These are phyloP conservation scores for Girardinus metallicus DNA, from an alignment of 2,797 vertebrate species.

Conservation along the genomic window DNA sequence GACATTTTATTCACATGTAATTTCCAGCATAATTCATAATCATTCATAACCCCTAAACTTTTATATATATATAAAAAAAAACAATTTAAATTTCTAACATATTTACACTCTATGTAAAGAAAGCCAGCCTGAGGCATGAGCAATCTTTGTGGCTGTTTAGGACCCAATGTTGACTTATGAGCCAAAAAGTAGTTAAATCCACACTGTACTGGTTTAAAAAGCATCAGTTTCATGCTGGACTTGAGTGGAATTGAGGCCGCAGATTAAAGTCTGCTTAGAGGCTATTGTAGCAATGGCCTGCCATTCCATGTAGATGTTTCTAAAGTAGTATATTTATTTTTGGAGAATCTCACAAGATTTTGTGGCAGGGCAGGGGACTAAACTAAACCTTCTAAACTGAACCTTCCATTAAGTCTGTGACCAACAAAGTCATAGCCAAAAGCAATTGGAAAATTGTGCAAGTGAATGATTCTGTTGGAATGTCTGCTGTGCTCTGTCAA, in stretches of 20 bases:
- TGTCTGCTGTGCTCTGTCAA: neutral
- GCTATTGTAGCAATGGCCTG: neutral
- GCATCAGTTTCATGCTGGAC: neutral
- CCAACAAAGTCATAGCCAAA: neutral
- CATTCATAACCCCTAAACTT: neutral
- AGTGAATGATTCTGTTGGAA: neutral
- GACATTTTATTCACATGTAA: neutral
- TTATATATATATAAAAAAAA: neutral
- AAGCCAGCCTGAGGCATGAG: neutral
- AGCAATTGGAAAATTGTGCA: neutral
- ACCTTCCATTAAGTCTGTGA: no score
- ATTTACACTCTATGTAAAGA: neutral
- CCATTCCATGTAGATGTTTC: neutral
- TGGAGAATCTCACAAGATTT: neutral
- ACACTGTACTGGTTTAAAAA: neutral
- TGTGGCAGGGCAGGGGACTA: neutral
- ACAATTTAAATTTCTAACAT: neutral
- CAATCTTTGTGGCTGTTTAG: neutral
- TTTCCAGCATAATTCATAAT: neutral
- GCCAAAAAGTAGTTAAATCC: neutral
- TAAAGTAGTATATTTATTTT: neutral
- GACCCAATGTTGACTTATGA: neutral
- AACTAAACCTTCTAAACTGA: neutral
- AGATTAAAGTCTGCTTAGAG: neutral
- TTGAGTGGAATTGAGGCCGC: neutral